Base-by-base conservation (phyloP, 37 sponge, comb jelly and placozoan species). In the Haliclona indistincta region DNA sequence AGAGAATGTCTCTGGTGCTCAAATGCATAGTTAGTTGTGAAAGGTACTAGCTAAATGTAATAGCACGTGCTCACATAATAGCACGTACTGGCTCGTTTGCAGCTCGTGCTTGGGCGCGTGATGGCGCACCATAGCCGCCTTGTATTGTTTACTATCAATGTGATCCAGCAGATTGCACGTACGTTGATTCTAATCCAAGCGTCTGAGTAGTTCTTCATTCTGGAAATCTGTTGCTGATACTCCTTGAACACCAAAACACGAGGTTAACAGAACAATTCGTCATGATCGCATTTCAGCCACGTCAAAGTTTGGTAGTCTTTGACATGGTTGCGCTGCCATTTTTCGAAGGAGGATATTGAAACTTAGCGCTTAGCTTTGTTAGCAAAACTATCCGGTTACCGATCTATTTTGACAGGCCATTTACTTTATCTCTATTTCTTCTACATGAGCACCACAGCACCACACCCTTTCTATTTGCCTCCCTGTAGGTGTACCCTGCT, bases 21-120 rank as follows among this genome's bases (percentile, higher is more conserved):
- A 71, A 70, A 36, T 82, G 83, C 37, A 54, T 88, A 2, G 70
- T 78, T 44, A 62, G 74, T 29, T 78, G 79, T 64, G 67, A 80
- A 20, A 80, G 87, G 87, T 87, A 79, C 1, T 2, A 7, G 56
- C 2, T 56, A 23, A n/a, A 47, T 47, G 15, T 15, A 47, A 15
- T 47, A 47, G 10, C 10, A 47, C 10, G 15, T 47, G 15, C 15
- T 17, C 10, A 47, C 15, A 25, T n/a, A n/a, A n/a, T n/a, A n/a
- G n/a, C n/a, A n/a, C n/a, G n/a, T n/a, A n/a, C n/a, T n/a, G n/a
- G n/a, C n/a, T n/a, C n/a, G n/a, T n/a, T n/a, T n/a, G n/a, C n/a
- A n/a, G n/a, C n/a, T n/a, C n/a, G n/a, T n/a, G n/a, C n/a, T n/a
- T n/a, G n/a, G n/a, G n/a, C n/a, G n/a, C n/a, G n/a, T n/a, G n/a